These are phyloP conservation scores for Melanotaenia nigrans DNA, from an alignment of 2,797 vertebrate genomes.

Conservation along the genomic window DNA sequence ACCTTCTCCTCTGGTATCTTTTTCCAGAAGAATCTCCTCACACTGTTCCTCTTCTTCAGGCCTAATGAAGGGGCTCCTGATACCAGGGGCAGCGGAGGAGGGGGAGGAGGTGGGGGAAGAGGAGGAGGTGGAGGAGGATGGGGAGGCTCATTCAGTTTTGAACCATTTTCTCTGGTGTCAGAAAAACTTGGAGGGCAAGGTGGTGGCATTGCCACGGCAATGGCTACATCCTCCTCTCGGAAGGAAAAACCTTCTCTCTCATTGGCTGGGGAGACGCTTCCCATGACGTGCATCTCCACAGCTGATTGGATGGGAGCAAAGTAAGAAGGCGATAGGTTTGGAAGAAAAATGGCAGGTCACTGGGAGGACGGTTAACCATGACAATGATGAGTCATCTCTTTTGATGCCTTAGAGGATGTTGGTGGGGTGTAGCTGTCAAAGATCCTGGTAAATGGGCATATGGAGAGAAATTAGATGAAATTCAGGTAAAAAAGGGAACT, in stretches of 20 bases:
- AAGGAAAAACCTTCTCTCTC: slow-evolving; percentile 81
- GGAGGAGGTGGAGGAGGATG: slow-evolving; percentile 25
- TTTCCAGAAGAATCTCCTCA: slow-evolving; percentile 95
- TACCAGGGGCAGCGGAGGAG: slow-evolving; percentile 53
- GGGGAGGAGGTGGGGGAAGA: slow-evolving; percentile 53
- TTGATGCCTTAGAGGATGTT: background rate
- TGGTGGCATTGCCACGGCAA: slow-evolving; percentile 73
- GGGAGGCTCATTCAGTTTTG: background rate
- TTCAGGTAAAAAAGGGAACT: background rate
- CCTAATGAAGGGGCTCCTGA: slow-evolving; percentile 65
- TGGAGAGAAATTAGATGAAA: background rate
- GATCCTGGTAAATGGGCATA: background rate
- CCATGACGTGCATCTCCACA: slow-evolving; percentile 92
- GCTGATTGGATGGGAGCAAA: slow-evolving; percentile 46
- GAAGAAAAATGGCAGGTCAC: slow-evolving; percentile 10
- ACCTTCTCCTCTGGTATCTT: slow-evolving; percentile 93
- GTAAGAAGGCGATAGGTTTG: background rate
- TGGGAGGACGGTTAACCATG: slow-evolving; percentile 4
- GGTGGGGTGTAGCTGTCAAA: background rate
- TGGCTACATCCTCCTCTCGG: slow-evolving; percentile 50
- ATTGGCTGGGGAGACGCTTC: slow-evolving; percentile 85
- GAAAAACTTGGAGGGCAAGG: slow-evolving; percentile 43
- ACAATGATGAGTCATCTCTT: slow-evolving; percentile 25
- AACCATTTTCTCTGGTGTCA: background rate
- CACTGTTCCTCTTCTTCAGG: slow-evolving; percentile 81